Conservation (phyloP, 1,140 invertebrate genomes). For the Drosophila oshimai region DNA sequence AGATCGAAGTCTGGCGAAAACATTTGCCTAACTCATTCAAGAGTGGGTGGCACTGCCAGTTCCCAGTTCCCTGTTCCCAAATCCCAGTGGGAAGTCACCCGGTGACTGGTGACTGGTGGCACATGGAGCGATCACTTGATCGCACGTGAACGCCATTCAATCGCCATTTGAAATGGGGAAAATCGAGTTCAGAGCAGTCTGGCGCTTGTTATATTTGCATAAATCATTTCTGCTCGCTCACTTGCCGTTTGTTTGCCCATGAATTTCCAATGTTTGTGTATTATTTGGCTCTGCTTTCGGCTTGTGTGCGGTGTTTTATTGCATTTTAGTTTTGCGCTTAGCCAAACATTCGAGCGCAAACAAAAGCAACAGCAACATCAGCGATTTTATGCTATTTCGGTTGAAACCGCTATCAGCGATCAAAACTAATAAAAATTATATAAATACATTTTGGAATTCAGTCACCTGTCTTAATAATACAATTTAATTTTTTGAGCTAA, state of each 20-base stretch:
- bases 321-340: conserved; percentile 30
- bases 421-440: conserved; percentile 55
- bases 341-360: conserved; percentile 25
- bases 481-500: background rate
- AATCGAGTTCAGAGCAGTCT: conserved; percentile 3
- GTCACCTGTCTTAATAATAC: background rate
- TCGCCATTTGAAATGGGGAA: conserved; percentile 35
- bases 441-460: conserved; percentile 58
- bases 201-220: conserved; percentile 31
- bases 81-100: too few species aligned
- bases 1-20: conserved; percentile 32
- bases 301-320: conserved; percentile 50
- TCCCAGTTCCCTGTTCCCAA: background rate
- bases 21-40: conserved; percentile 65
- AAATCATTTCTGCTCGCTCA: conserved; percentile 21
- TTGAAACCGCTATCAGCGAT: conserved; percentile 2
- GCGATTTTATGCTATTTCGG: conserved; percentile 2
- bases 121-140: conserved; percentile 70
- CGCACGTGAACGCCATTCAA: conserved; percentile 67
- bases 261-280: conserved; percentile 19
- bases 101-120: conserved; percentile 45
- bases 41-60: conserved; percentile 1
- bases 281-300: conserved; percentile 12
- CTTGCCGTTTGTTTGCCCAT: conserved; percentile 18
- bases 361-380: background rate